Base-by-base conservation (phyloP, 35 echinoderm and acorn worm genomes). In the Ophioderma brevispina region DNA sequence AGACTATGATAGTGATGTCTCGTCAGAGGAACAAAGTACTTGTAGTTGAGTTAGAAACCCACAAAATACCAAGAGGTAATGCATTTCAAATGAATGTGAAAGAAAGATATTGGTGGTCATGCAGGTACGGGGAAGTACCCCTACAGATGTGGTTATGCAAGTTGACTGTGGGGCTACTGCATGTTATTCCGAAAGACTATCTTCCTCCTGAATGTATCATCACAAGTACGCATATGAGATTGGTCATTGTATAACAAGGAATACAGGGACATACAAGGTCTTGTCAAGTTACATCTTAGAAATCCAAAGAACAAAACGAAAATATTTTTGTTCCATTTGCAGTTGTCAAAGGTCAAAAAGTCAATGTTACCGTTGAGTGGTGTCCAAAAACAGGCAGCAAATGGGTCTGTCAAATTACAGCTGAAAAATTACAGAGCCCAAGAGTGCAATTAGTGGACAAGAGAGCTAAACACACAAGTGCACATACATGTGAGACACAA, bases 261-360 rank as follows among this genome's bases (percentile, higher is more conserved):
- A 25, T 70, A 70, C 59, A 18, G 10, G 59, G 28, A 30, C 2
- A 25, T 70, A 15, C 10, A 70, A 30, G 59, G 59, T 18, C 10
- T 25, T 3, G 59, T 30, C 2, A 70, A 70, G n/a, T 2, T 70
- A 2, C 59, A 70, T 30, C 2, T 70, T 6, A 70, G 2, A 6
- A 70, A 70, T 4, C 59, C 23, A 3, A 70, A 70, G 28, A 70
- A 70, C 28, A 30, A 70, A 25, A 70, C 5, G 28, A 70, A 70
- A 35, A n/a, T n/a, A 80, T 56, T 37, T 33, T 39, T 0, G 92
- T 89, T 14, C 87, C 80, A 39, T 94, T 94, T 85, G 86, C 82
- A 34, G 86, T 85, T 32, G 36, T 93, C 18, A 82, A 88, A 43
- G 91, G 76, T 28, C 25, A 34, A 31, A 50, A 25, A n/a, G 13